Evolutionary conservation across 1,140 invertebrate species (phyloP), one percentile per base, ranked within the genome.

Genomic region (Nebria ingens): DNA sequence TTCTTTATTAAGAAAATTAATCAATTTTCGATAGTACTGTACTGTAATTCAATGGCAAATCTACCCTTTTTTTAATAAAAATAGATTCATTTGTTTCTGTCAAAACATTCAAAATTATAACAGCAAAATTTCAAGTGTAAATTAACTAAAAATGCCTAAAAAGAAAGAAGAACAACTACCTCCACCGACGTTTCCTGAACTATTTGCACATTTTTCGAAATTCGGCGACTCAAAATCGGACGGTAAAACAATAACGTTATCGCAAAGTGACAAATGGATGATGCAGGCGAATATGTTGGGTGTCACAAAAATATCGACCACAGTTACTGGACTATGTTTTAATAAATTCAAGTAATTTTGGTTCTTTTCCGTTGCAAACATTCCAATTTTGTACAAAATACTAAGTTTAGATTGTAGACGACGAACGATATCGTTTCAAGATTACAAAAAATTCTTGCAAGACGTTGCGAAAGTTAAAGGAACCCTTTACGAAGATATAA

Each of bases 181-280:
- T 42, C 55, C 20, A 52, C 29, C 23, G 17, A 60, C 59, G 15
- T 66, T 67, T 49, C 58, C 59, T 51, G 62, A 66, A 56, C 62
- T 64, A 51, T 76, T 77, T 72, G 70, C 68, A 62, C 66, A 72
- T 1, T 87, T 84, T 66, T 75, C 80, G n/a, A 83, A 82, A 68
- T 86, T 85, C 67, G 84, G 84, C 4, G 80, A 85, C 61, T 70
- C 71, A 2, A 82, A 81, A 65, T 78, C 77, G 9, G 80, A 82
- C 58, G 85, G 86, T 12, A 83, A 78, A 64, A 69, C 73, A 2
- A 82, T 87, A 22, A 83, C 82, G 2, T 67, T 85, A 12, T 76
- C 78, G 0, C 83, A 87, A 64, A 79, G 78, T 58, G 85, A 87
- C 67, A 86, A 87, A 71, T 87, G 85, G 85, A 79, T 87, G 74